Evolutionary conservation across 2,113 vertebrate species (phyloP).

Genomic region (Nicator chloris): DNA sequence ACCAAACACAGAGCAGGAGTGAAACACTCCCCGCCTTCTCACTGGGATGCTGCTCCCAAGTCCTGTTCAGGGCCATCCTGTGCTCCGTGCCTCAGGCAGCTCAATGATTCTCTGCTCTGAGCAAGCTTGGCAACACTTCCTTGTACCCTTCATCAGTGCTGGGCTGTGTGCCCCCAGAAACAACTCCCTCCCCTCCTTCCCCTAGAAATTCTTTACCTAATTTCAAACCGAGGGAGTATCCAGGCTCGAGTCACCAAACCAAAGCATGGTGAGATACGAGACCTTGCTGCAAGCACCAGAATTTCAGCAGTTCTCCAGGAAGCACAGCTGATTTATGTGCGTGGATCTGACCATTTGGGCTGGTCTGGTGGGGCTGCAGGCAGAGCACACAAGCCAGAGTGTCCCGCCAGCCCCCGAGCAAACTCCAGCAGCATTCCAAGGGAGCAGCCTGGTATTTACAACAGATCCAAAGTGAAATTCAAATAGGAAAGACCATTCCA

Average conservation of each 20-base stretch:
- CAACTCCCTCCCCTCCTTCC: background rate
- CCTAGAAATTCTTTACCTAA: background rate
- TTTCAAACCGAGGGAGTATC: background rate
- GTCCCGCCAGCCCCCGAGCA: constrained; percentile 68
- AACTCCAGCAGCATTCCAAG: constrained; percentile 71
- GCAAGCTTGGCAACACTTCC: background rate
- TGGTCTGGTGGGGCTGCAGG: background rate
- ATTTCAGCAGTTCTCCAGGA: constrained; percentile 12
- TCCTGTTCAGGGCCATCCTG: background rate
- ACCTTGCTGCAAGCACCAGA: constrained; percentile 1
- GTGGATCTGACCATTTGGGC: constrained; percentile 45
- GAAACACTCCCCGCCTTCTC: background rate
- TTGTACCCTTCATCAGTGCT: background rate
- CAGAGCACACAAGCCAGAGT: constrained; percentile 61
- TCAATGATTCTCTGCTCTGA: background rate
- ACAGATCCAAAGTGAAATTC: constrained; percentile 72
- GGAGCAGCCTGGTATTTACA: constrained; percentile 78
- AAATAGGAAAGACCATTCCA: constrained; percentile 51
- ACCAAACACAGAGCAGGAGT: background rate
- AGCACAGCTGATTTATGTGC: constrained; percentile 30
- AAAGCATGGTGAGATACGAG: background rate
- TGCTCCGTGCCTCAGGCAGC: background rate
- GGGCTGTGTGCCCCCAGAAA: background rate
- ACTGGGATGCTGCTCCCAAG: background rate
- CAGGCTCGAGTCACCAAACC: background rate